A percentile compares a stretch with the other conserved stretches of the same genome.
These are phyloP conservation scores for Nipponacmea schrenckii DNA, from an alignment of 2,888 invertebrate species.

Conservation along the genomic window DNA sequence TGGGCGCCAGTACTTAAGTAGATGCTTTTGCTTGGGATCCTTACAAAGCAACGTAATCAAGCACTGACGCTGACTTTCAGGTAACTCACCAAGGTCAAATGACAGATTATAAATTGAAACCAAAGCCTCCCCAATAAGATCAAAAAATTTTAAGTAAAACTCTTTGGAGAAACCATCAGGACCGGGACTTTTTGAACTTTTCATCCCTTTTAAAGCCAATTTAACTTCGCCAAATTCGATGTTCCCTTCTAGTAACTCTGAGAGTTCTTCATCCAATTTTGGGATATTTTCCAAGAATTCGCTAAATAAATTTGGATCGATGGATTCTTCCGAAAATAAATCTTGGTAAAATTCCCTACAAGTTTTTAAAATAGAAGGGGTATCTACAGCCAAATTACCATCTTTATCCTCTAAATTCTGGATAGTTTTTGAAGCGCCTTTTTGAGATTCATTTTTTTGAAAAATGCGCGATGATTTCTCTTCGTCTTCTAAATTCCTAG, in stretches of 20 bases:
- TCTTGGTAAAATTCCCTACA: conserved; percentile 16
- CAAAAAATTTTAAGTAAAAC: too few species aligned
- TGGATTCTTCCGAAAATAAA: conserved; percentile 16
- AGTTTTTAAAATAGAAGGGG: conserved; percentile 12
- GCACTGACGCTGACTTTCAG: too few species aligned
- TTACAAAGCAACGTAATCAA: too few species aligned
- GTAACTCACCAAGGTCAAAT: too few species aligned
- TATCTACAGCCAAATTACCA: neutral
- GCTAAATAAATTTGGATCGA: conserved; percentile 13
- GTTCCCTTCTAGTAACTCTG: conserved; percentile 4
- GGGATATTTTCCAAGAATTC: conserved; percentile 16
- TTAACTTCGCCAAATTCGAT: conserved; percentile 10
- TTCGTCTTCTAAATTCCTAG: neutral
- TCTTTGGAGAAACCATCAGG: too few species aligned
- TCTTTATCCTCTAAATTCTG: conserved; percentile 8
- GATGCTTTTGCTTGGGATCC: too few species aligned
- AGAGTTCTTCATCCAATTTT: conserved; percentile 9
- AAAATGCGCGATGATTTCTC: conserved; percentile 3
- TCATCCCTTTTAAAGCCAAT: conserved; percentile 23
- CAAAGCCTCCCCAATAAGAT: too few species aligned
- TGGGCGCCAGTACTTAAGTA: too few species aligned
- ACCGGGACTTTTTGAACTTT: too few species aligned
- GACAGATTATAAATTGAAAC: too few species aligned
- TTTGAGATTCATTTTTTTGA: neutral
- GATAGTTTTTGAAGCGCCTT: too few species aligned